Base-by-base conservation (phyloP, 1,140 invertebrate species). In the Fopius arisanus region DNA sequence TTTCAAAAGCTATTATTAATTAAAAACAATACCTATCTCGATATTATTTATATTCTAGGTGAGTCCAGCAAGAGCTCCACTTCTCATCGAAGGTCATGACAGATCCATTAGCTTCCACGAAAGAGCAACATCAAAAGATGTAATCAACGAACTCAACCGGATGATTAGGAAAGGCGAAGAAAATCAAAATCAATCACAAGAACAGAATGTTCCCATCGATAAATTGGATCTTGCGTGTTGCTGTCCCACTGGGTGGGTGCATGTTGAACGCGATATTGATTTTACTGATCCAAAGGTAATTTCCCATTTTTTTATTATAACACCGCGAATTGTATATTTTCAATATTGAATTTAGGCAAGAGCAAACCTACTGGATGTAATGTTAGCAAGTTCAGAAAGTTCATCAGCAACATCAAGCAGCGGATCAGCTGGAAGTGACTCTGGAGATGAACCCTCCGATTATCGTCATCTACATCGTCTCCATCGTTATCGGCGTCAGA, bases 211-310 rank as follows among this genome's bases (percentile, higher is more conserved):
- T 66, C 75, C 75, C 68, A 66, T 83, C 10, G 87, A 87, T 31
- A 86, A 87, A 73, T 86, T 90, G 59, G 92, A 93, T 86, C 87
- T 89, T 67, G 91, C 91, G 16, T 90, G 92, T 76, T 92, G 92
- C 82, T 92, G 91, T 78, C 90, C 91, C 23, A 94, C 93, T 2
- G 93, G 93, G 70, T 94, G 93, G 93, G 90, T 94, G 73, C 93
- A 94, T 83, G 91, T 94, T 19, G 92, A 94, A 83, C 90, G 91
- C 69, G 92, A 94, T 79, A 92, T 93, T 73, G 93, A 94, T 83
- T 91, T 94, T 78, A 93, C 90, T 79, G 93, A 94, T 88, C 93
- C 93, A n/a, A 94, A 93, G 90, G 93, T 94, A 86, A 54, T 68
- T 5, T 74, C 68, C 48, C 41, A 33, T 48, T 66, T 37, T 63